These are phyloP conservation scores for Crax fasciolata DNA, from an alignment of 2,797 vertebrate genomes.

Conservation along the genomic window DNA sequence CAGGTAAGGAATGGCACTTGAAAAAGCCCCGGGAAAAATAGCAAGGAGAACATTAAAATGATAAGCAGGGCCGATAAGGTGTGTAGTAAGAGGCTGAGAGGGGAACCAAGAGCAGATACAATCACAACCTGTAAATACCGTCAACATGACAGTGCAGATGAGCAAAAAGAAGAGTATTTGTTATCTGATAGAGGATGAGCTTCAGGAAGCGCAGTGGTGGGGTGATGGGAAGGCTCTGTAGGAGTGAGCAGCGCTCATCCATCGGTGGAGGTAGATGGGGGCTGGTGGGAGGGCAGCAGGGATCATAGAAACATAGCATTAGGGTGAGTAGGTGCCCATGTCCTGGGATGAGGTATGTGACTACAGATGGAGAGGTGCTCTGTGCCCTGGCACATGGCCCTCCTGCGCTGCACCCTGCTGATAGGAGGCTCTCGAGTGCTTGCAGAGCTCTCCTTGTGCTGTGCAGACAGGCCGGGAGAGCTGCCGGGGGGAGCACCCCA, in stretches of 20 bases:
- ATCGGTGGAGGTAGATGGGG: not conserved
- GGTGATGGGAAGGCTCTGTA: not conserved
- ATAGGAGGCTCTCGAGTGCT: not conserved
- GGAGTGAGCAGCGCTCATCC: accelerated
- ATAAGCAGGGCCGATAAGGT: conserved; percentile 17
- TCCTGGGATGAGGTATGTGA: not conserved
- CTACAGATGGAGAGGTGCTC: not conserved
- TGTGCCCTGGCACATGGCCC: accelerated
- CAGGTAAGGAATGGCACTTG: not conserved
- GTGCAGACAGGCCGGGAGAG: accelerated
- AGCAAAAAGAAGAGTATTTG: not conserved
- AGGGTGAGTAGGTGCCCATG: accelerated
- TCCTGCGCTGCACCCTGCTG: accelerated
- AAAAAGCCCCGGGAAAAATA: conserved; percentile 47
- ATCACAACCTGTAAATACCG: conserved; percentile 18
- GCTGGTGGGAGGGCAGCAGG: not conserved
- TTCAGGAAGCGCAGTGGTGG: not conserved
- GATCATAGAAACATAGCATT: no score
- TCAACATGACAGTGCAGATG: not conserved
- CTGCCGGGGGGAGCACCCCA: not conserved
- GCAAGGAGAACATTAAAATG: not conserved
- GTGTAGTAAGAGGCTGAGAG: not conserved
- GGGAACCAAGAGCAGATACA: not conserved
- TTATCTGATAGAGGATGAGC: conserved; percentile 42
- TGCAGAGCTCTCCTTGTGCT: not conserved